Base-by-base conservation (phyloP, 2,113 vertebrate species). In the Sus scrofa region DNA sequence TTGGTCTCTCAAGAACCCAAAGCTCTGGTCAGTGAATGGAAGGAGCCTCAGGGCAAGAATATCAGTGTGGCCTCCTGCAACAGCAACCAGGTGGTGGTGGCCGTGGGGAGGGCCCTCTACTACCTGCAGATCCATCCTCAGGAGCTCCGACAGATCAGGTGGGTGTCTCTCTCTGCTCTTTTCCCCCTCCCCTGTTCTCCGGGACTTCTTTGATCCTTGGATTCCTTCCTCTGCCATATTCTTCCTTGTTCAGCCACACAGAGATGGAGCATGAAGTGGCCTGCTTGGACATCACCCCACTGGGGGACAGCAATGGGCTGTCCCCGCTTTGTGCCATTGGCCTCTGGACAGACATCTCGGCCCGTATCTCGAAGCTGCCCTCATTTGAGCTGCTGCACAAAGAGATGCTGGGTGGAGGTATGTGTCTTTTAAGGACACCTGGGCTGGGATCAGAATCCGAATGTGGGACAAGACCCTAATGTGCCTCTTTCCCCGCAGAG, bases 251-350 rank as follows among this genome's bases (percentile, higher is more conserved):
- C 12, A 99, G 99, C 97, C 99, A 99, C 97, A 99, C 99, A 0
- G 99, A 99, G 97, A 99, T 99, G 99, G 99, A 99, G 96, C 99
- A 99, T 0, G 99, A 99, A 95, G 99, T 99, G 89, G 99, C 99
- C 93, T 99, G 99, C 97, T 97, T 99, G 98, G 99, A 99, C 98
- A 99, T 99, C 98, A 99, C 99, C 1, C 99, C 99, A 0, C 84
- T 99, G 84, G 99, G 99, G 44, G 99, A 99, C 85, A 99, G 98
- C 56, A 98, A 32, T 0, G 98, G 98, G 30, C 98, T 99, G 98
- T 99, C 99, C n/a, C 99, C 99, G 0, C 99, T 99, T 27, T 99
- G 99, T 20, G 99, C 99, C 1, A 99, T 99, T 3, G 99, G 99
- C 73, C 99, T 99, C 87, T 99, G 99, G 99, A 99, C 99, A 0